Evolutionary conservation across 2,113 vertebrate genomes (phyloP), one percentile per base, ranked within the genome.

Genomic region (Chitala chitala): DNA sequence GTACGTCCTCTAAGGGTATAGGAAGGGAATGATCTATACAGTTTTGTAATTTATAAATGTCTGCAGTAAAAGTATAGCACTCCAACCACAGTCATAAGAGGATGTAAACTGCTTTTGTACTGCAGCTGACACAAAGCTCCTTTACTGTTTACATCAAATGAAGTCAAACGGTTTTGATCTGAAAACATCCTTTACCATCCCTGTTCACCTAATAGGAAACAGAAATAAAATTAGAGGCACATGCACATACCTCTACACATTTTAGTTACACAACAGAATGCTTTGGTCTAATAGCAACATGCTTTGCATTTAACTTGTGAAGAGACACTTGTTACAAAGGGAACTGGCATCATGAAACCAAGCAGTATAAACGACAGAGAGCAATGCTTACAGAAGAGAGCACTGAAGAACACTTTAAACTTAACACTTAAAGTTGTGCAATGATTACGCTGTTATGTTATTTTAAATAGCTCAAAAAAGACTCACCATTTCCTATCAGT

Each of bases 201-300:
- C 29, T 63, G 59, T 36, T 63, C 15, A 63, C 59, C n/a, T 63
- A 36, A 17, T 29, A 63, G 38, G 33, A 29, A 63, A 33, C 59
- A 63, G 17, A 63, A 33, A 20, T 29, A 63, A 63, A 59, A 31
- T 33, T 76, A 81, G 75, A 72, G 42, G 76, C 33, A 36, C n/a
- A 38, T 36, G 33, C 33, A 33, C 31, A 63, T 33, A 63, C 38
- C 38, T 63, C 31, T 33, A 63, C 33, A 5, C 17, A 29, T 20
- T 29, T 29, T 63, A 20, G 2, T 63, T 10, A 5, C 38, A 33
- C n/a, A 33, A 17, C 29, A n/a, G 59, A 63, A 63, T 26, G 56
- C 56, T 17, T 59, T 59, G 15, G 17, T 63, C 59, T 33, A 38
- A 17, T 33, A 36, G 59, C 6, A 29, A 17, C 20, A 2, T 4